phyloP scores from a whole-genome alignment of 2,797 vertebrate species.

The Erethizon dorsatum region DNA sequence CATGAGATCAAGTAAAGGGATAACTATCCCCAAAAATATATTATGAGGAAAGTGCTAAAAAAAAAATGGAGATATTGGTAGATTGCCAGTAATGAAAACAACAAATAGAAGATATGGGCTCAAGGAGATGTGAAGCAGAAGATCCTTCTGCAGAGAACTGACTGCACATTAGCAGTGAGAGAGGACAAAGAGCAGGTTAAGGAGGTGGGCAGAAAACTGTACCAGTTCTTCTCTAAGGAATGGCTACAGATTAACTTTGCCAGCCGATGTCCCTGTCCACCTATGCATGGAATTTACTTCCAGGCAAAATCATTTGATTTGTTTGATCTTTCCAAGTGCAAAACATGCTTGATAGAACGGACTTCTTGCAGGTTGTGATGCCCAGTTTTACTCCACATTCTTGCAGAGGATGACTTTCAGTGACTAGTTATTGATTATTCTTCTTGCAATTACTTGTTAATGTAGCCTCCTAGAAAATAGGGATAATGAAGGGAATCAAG shows the following conservation, averaged over 20 bases:
- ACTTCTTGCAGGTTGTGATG: not conserved
- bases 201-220: not conserved
- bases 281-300: not conserved
- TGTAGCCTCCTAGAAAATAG: not conserved
- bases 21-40: not conserved
- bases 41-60: not conserved
- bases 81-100: not conserved
- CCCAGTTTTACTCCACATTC: not conserved
- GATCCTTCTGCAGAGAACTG: not conserved
- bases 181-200: not conserved
- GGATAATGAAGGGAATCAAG: not conserved
- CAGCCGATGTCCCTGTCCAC: not conserved
- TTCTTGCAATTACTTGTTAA: not conserved
- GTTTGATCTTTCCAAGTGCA: conserved; percentile 22
- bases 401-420: not conserved
- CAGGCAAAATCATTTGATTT: conserved; percentile 50
- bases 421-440: not conserved
- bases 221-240: not conserved
- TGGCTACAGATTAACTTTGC: conserved; percentile 19
- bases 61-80: not conserved
- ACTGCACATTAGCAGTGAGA: not conserved
- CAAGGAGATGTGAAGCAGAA: not conserved
- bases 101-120: not conserved
- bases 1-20: not conserved
- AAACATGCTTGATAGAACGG: not conserved